Evolutionary conservation across 2,113 vertebrate genomes (phyloP).

Genomic region (Myotis brandtii): DNA sequence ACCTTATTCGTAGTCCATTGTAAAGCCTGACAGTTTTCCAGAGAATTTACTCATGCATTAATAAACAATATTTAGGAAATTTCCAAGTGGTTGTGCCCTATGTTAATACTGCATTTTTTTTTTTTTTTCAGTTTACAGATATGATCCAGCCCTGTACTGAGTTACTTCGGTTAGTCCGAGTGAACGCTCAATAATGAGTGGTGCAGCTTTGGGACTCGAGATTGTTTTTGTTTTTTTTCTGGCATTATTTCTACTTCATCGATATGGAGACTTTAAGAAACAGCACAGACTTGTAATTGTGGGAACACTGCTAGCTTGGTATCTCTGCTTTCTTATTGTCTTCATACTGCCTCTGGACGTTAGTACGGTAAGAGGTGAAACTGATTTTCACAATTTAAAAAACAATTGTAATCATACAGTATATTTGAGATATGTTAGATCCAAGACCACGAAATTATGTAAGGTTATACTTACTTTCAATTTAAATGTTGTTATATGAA

Average conservation of each 20-base stretch:
- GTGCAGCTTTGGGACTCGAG: constrained; percentile 90
- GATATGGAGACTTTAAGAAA: constrained; percentile 94
- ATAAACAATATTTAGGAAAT: background rate
- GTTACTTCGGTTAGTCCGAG: background rate
- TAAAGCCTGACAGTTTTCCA: constrained; percentile 44
- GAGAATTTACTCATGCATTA: background rate
- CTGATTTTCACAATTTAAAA: constrained; percentile 34
- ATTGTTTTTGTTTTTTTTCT: constrained; percentile 94
- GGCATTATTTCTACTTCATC: constrained; percentile 93
- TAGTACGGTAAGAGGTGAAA: constrained; percentile 91
- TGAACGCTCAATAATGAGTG: constrained; percentile 90
- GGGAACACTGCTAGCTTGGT: constrained; percentile 95
- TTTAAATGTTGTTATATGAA: constrained; percentile 4
- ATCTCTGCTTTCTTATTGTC: constrained; percentile 97
- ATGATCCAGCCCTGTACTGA: constrained; percentile 62
- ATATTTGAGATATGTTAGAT: constrained; percentile 20
- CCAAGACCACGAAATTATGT: constrained; percentile 33
- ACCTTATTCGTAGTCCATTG: background rate
- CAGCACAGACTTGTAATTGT: constrained; percentile 95
- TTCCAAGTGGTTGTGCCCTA: background rate
- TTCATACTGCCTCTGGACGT: constrained; percentile 96
- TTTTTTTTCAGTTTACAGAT: constrained; percentile 73
- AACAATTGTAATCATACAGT: background rate
- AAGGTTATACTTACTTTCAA: constrained; percentile 7
- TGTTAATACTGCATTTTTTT: background rate